These are phyloP conservation scores for Gadopsis bispinosus DNA, from an alignment of 2,797 vertebrate genomes.

Conservation along the genomic window DNA sequence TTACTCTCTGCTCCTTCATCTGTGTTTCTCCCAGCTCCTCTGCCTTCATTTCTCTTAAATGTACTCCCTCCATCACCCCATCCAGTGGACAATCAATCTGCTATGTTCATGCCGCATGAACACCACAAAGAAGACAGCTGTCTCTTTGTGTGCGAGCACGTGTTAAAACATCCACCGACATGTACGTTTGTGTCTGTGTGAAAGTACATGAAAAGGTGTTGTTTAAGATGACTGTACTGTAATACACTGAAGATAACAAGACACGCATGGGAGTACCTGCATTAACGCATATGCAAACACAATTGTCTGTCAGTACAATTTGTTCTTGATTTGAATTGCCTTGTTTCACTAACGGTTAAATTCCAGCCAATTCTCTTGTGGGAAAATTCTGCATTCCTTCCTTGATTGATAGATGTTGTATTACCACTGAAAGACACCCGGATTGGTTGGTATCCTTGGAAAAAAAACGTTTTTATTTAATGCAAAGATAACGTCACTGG, in stretches of 20 bases:
- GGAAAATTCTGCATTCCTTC: slow-evolving; percentile 21
- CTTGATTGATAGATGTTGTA: slow-evolving; percentile 31
- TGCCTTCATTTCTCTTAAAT: slow-evolving; percentile 28
- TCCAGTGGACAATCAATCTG: slow-evolving; percentile 35
- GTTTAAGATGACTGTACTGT: slow-evolving; percentile 23
- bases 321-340: slow-evolving; percentile 32
- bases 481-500: neutral
- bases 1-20: slow-evolving; percentile 39
- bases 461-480: slow-evolving; percentile 14
- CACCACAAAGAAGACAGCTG: slow-evolving; percentile 4
- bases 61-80: slow-evolving; percentile 23
- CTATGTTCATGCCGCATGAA: neutral
- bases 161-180: neutral
- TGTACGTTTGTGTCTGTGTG: neutral
- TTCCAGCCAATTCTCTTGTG: slow-evolving; percentile 28
- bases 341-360: slow-evolving; percentile 34
- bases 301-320: slow-evolving; percentile 46
- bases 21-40: slow-evolving; percentile 4
- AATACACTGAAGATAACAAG: neutral
- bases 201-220: neutral
- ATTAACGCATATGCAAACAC: slow-evolving; percentile 3
- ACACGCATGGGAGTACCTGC: neutral
- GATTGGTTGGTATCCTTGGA: slow-evolving; percentile 6
- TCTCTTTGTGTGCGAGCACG: neutral
- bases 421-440: neutral